Conservation (phyloP, 2,797 vertebrate genomes). For the Lagodon rhomboides region DNA sequence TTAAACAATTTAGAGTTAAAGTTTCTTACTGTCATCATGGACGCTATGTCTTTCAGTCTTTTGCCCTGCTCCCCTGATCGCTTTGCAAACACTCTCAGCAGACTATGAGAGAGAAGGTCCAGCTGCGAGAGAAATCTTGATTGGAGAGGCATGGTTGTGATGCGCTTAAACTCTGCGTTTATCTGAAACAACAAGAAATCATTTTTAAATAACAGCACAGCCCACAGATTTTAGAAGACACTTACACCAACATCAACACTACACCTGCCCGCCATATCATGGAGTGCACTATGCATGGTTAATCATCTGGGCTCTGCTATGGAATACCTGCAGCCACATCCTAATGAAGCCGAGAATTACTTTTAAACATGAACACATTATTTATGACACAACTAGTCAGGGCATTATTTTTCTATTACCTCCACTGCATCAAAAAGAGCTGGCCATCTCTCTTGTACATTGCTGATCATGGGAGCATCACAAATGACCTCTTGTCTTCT, state of each 20-base stretch:
- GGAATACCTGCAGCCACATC: not conserved
- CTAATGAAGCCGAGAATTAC: not conserved
- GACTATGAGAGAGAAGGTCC: slow-evolving; percentile 8
- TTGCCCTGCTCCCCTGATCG: slow-evolving; percentile 9
- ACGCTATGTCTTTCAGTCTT: slow-evolving; percentile 25
- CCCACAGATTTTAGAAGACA: slow-evolving; percentile 9
- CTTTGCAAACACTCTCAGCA: slow-evolving; percentile 22
- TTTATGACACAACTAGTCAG: slow-evolving; percentile 10
- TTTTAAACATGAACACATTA: slow-evolving; percentile 13
- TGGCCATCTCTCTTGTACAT: slow-evolving; percentile 31
- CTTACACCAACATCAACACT: slow-evolving; percentile 1
- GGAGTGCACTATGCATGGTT: not conserved
- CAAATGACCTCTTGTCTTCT: slow-evolving; percentile 23
- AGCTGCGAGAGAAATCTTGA: slow-evolving; percentile 37
- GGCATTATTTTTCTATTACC: slow-evolving; percentile 11
- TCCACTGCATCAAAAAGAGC: slow-evolving; percentile 14
- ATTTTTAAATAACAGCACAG: slow-evolving; percentile 9
- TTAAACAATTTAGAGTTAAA: slow-evolving; percentile 2
- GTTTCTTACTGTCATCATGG: slow-evolving; percentile 28
- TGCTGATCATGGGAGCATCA: slow-evolving; percentile 25
- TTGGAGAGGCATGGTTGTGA: slow-evolving; percentile 37
- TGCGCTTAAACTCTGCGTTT: slow-evolving; percentile 25
- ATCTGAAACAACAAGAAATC: too few relatives aligned
- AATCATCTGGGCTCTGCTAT: slow-evolving; percentile 5
- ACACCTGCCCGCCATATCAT: not conserved